Evolutionary conservation across 2,113 vertebrate genomes (phyloP), one percentile per base, ranked within the genome.

Genomic region (Strix uralensis): DNA sequence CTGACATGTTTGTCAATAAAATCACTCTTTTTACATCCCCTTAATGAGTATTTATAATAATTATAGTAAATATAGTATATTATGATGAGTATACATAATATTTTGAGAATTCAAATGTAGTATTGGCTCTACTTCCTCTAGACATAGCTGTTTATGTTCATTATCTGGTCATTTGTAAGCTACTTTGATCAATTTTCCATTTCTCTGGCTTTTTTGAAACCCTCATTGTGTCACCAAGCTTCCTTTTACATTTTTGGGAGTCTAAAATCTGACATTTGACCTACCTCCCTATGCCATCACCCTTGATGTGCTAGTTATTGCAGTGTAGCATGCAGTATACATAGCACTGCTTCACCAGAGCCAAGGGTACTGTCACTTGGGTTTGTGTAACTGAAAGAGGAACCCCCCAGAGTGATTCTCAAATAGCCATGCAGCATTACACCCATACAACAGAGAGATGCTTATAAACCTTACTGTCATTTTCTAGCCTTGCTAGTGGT

Each of bases 351-450:
- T 81, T 51, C 3, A 7, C 7, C 25, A 4, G 23, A 70, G 75
- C 36, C 25, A 65, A 79, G 46, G 6, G 4, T 8, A 6, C n/a
- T 3, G 0, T 40, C 81, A 36, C 26, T 13, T 15, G 4, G 1
- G 29, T 59, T 52, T 47, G 21, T 54, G 52, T 51, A 44, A 55
- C 17, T 55, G 67, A 58, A 70, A 71, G 57, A 89, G 26, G 42
- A 90, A 2, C 13, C 23, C 8, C 21, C 23, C 6, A 6, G 15
- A 34, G 26, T 1, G 6, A 42, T 14, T 34, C 32, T 10, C 30
- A 34, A 15, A 19, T 38, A 72, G 54, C 30, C 47, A 25, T 25
- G 36, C 73, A 73, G 62, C 12, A 22, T 54, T 12, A 25, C 70
- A 84, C 13, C 23, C 70, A 11, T 23, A 40, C 17, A n/a, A 49